Conservation (phyloP, 1,140 invertebrate genomes). For the Pogonognathellus flavescens region DNA sequence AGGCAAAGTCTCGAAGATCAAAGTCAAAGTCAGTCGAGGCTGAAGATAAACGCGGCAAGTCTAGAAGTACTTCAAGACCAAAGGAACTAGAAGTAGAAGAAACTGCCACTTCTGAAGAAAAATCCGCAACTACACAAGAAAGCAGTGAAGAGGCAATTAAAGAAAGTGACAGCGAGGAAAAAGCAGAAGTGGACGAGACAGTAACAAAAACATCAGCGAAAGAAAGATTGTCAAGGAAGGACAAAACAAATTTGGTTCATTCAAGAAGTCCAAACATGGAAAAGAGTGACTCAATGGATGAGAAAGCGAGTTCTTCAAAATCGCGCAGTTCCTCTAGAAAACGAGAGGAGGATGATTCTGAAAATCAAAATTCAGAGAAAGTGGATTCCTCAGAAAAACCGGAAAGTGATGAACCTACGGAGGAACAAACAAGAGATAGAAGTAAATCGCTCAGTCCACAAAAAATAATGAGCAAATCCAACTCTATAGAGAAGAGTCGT, state of each 20-base stretch:
- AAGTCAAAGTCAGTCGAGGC: neutral
- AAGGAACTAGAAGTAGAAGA: neutral
- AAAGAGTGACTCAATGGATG: neutral
- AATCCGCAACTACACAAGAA: neutral
- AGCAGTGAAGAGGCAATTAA: neutral
- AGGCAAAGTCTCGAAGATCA: neutral
- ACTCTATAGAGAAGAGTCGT: neutral
- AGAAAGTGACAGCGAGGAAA: neutral
- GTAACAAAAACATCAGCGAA: neutral
- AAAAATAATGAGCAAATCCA: neutral
- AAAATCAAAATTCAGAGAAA: neutral
- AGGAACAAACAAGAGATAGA: neutral
- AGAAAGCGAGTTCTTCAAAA: neutral
- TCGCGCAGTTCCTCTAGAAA: neutral
- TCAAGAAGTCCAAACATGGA: neutral
- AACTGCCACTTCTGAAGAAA: neutral
- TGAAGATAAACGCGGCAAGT: neutral
- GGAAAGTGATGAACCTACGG: neutral
- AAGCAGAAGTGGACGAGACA: neutral
- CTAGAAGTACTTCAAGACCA: neutral
- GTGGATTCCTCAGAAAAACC: neutral
- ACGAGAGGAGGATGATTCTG: neutral
- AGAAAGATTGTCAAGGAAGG: constrained; percentile 9
- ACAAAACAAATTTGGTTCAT: neutral
- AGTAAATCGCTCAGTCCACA: neutral